Evolutionary conservation across 2,888 invertebrate genomes (phyloP).

Genomic region (Byasa hedistus): DNA sequence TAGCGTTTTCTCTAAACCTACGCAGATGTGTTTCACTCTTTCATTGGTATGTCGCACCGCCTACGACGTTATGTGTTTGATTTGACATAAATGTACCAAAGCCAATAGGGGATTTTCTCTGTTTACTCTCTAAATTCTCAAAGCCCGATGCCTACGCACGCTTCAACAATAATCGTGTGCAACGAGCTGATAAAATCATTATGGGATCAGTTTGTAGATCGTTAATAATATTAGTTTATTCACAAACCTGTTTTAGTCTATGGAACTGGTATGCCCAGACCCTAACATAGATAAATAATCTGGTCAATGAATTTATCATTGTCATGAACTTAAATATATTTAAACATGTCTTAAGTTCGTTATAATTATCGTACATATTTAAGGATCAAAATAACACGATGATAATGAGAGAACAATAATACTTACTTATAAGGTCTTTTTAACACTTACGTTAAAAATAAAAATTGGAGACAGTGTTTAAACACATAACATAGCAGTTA

Average conservation of each 20-base stretch:
- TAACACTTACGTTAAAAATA: no score
- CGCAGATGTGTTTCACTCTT: slow-evolving; percentile 66
- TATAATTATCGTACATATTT: background rate
- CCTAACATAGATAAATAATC: background rate
- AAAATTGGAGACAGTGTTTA: no score
- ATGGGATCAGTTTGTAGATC: slow-evolving; percentile 17
- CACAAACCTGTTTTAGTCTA: slow-evolving; percentile 11
- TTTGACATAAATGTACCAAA: slow-evolving; percentile 58
- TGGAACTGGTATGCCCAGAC: slow-evolving; percentile 1
- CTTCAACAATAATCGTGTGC: slow-evolving; percentile 19
- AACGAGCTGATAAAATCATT: slow-evolving; percentile 19
- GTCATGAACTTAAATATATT: background rate
- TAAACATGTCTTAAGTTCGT: no score
- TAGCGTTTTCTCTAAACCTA: slow-evolving; percentile 56
- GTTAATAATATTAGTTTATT: slow-evolving; percentile 21
- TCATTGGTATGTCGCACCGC: slow-evolving; percentile 55
- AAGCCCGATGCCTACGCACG: slow-evolving; percentile 27
- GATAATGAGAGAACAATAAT: no score
- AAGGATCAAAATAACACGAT: no score
- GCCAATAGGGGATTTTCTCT: slow-evolving; percentile 56
- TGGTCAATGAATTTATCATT: background rate
- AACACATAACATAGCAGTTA: no score
- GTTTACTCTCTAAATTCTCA: slow-evolving; percentile 43
- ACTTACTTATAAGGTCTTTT: no score
- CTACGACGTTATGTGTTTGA: slow-evolving; percentile 60